Base-by-base conservation (phyloP, 2,113 vertebrate species). In the Taurulus bubalis region DNA sequence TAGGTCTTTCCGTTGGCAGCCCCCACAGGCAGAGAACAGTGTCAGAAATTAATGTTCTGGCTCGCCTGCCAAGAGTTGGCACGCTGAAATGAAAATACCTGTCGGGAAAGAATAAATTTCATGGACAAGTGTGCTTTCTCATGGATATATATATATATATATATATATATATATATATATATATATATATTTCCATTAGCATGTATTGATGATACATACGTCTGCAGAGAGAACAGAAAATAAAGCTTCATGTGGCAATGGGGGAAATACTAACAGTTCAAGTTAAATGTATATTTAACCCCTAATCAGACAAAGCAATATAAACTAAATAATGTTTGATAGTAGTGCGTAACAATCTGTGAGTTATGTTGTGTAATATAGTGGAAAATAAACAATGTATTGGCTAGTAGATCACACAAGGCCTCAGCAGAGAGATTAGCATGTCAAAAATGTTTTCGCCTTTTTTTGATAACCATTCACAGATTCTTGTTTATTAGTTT, bases 31-130 rank as follows among this genome's bases (percentile, higher is more conserved):
- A 40, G 14, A 22, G 26, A 74, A n/a, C 70, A 34, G n/a, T 18
- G 58, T 0, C n/a, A 65, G 56, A 75, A 76, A 67, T 80, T 11
- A 83, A 77, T 10, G n/a, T 42, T 59, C 26, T 63, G 70, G 32
- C 47, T 67, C 18, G 0, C 62, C 73, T 68, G 70, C 80, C 70
- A 10, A 40, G 38, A 53, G 73, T 77, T 51, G 32, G 3, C 34
- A 20, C 6, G 11, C 45, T 51, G 18, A 36, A 74, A 64, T 71
- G 62, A 64, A 77, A 76, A 65, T 1, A 24, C 16, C 77, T 65
- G 65, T 68, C 53, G 71, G 12, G 22, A 71, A 77, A 69, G 36
- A 62, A 71, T 24, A 1, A 22, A 70, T 69, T 59, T 62, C 32
- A 66, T 28, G 34, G 4, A 11, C 2, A 77, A 24, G 55, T 22